Percentiles rank a stretch among this genome's conserved stretches.
Conservation (phyloP, 2,113 vertebrate species). For the Lepidiolamprologus cunningtoni region DNA sequence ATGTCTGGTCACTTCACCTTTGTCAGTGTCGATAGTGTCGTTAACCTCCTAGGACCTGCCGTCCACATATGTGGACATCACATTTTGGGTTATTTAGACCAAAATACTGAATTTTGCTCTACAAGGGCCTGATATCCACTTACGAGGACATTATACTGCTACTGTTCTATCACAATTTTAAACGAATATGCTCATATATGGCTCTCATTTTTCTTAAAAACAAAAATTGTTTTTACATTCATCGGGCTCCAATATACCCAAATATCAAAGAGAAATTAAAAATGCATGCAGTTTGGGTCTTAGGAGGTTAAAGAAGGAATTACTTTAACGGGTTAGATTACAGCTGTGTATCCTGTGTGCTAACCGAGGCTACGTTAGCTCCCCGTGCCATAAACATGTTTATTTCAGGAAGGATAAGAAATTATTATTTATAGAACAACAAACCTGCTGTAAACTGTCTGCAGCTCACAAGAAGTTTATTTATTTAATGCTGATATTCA, state of each 20-base stretch:
- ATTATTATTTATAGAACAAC: background rate
- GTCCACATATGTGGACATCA: background rate
- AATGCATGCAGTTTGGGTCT: background rate
- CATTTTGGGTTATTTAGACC: background rate
- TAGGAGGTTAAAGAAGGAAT: background rate
- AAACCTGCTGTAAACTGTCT: background rate
- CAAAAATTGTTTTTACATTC: background rate
- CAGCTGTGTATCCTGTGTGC: background rate
- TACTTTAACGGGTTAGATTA: background rate
- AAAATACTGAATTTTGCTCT: background rate
- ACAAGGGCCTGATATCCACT: background rate
- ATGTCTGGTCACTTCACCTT: background rate
- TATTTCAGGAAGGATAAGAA: background rate
- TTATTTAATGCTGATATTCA: background rate
- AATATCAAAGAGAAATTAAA: background rate
- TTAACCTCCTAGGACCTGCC: background rate
- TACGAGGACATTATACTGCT: background rate
- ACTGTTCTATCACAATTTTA: background rate
- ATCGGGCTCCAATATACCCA: background rate
- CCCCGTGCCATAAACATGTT: background rate
- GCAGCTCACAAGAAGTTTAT: background rate
- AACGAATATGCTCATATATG: background rate
- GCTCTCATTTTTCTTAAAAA: background rate
- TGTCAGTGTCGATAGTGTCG: background rate
- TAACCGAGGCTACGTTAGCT: background rate